Evolutionary conservation across 1,140 invertebrate species (phyloP), one percentile per base, ranked within the genome.

Genomic region (Orussus abietinus): DNA sequence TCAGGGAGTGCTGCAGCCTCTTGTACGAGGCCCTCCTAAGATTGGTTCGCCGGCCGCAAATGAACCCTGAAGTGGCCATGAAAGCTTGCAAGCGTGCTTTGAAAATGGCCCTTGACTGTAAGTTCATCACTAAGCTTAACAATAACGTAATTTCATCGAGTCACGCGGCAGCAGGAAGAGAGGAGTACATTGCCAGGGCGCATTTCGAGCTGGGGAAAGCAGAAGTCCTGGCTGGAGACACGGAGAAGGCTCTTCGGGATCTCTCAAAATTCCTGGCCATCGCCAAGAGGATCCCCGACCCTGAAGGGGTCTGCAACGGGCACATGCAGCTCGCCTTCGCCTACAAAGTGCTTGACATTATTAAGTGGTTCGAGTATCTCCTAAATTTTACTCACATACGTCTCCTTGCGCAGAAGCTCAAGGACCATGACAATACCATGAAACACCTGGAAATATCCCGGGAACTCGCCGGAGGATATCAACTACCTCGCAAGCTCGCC

Each of bases 71-170:
- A 1, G 58, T 70, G 31, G 70, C 77, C 2, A 62, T 75, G 6
- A 62, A 69, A 33, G 52, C 75, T 2, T 71, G 72, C 6, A 56
- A 64, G 1, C 50, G 75, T 4, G 79, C 79, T 2, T 59, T 76
- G 19, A 60, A 72, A 41, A 61, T 74, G 41, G 77, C 77, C 2
- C 59, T 44, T 29, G 77, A 78, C 62, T 71, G 77, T 77, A 25
- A 55, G 49, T 29, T 36, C n/a, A n/a, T n/a, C n/a, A n/a, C n/a
- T n/a, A n/a, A n/a, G n/a, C n/a, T n/a, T n/a, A n/a, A n/a, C n/a
- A n/a, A n/a, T n/a, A n/a, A n/a, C n/a, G n/a, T n/a, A n/a, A n/a
- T n/a, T n/a, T n/a, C n/a, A n/a, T n/a, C n/a, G n/a, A n/a, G n/a
- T n/a, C n/a, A n/a, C n/a, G n/a, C n/a, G 19, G 13, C 11, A 66